phyloP scores from a whole-genome alignment of 2,888 invertebrate species.

The Heliothis peltigera region DNA sequence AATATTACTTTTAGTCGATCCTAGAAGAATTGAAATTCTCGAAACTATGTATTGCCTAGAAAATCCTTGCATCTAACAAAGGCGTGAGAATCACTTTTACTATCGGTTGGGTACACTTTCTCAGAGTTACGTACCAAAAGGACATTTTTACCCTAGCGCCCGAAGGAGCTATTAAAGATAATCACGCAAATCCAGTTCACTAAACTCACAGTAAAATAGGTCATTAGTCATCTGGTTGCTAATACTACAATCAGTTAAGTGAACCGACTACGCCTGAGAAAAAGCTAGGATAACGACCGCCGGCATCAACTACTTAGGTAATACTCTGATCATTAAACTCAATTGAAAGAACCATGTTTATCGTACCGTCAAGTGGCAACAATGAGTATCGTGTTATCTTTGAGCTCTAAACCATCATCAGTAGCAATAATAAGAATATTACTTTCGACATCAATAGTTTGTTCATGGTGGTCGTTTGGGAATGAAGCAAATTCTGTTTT shows the following conservation, averaged over 20 bases:
- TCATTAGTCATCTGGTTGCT: constrained; percentile 18
- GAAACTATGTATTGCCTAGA: too few species aligned
- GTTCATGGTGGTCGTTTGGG: constrained; percentile 19
- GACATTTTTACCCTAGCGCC: too few species aligned
- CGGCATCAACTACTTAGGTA: constrained; percentile 38
- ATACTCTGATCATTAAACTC: constrained; percentile 56
- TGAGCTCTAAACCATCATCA: constrained; percentile 41
- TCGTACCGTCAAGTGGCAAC: constrained; percentile 53
- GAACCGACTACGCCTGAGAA: constrained; percentile 29
- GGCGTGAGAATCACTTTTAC: too few species aligned
- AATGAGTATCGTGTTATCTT: constrained; percentile 42
- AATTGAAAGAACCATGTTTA: constrained; percentile 46
- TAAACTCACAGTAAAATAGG: constrained; percentile 11
- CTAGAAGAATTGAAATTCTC: too few species aligned
- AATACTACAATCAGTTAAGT: constrained; percentile 18
- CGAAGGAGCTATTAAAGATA: not conserved
- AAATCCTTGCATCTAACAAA: too few species aligned
- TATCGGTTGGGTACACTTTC: too few species aligned
- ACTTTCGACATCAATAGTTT: not conserved
- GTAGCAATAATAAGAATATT: constrained; percentile 28
- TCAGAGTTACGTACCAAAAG: too few species aligned
- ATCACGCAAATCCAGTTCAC: constrained; percentile 5
- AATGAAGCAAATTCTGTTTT: not conserved
- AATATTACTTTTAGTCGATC: not conserved
- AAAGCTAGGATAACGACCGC: constrained; percentile 24